Base-by-base conservation (phyloP, 2,113 vertebrate species). In the Trematocara stigmaticum region DNA sequence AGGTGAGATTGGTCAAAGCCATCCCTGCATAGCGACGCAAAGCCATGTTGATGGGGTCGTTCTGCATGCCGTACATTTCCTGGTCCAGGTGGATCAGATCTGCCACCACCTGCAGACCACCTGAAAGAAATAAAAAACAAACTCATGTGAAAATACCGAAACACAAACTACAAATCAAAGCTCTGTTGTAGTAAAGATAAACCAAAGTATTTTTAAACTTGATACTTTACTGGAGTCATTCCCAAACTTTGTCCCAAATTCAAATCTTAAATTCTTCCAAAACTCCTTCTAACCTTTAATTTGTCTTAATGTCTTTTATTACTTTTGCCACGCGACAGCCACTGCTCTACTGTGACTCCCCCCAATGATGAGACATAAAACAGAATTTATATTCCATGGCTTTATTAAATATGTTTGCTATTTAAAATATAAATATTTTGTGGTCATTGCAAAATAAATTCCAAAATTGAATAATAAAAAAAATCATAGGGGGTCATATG, bases 1-100 rank as follows among this genome's bases (percentile, higher is more conserved):
- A 99, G 78, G 98, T 99, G 87, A 99, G 98, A 94, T 99, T 99
- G 79, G 98, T 99, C 88, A 99, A 95, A 0, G 98, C 97, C 98
- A 99, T 99, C 20, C 99, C 99, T 0, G 98, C 97, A 0, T 99
- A 99, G 78, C 99, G 97, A 1, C 99, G 95, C 80, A 99, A 96
- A 0, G 98, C 98, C 91, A 98, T 96, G 95, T 98, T 99, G 66
- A 99, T 97, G 0, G 98, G 97, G 88, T 99, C 99, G 0, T 90
- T 98, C 10, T 97, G 97, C 95, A 95, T 96, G 57, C 95, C 96
- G 80, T 99, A 97, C 97, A 99, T 97, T 91, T 98, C 97, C 0
- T 98, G 98, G 76, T 99, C 98, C 55, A 98, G 96, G 84, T 99
- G 97, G 88, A 99, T 95, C 23, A 99, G 96, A 59, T 99, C 98